phyloP scores from a whole-genome alignment of 2,888 invertebrate genomes.

The Anoncus sp. region DNA sequence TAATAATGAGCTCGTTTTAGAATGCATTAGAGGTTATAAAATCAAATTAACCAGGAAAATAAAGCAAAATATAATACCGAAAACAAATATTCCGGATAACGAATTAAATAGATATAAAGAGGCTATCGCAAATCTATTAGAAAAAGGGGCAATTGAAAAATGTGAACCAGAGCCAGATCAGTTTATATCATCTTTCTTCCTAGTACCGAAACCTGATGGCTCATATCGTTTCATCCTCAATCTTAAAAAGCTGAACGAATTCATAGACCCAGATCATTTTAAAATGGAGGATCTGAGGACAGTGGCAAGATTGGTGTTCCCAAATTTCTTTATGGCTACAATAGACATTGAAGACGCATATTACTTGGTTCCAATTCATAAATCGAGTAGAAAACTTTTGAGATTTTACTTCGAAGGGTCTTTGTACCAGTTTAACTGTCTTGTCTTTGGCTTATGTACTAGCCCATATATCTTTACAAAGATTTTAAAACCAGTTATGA shows the following conservation, averaged over 20 bases:
- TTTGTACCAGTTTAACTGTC: conserved; percentile 66
- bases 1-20: conserved; percentile 36
- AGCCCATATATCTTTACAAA: conserved; percentile 69
- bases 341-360: conserved; percentile 57
- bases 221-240: too few species aligned
- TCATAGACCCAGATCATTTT: conserved; percentile 51
- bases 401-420: conserved; percentile 60
- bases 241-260: conserved; percentile 55
- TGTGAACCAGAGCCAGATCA: conserved; percentile 38
- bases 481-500: conserved; percentile 52
- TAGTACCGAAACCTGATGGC: conserved; percentile 54
- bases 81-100: conserved; percentile 4
- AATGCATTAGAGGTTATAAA: conserved; percentile 41
- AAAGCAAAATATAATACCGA: conserved; percentile 7
- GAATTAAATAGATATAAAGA: conserved; percentile 22
- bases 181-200: conserved; percentile 58
- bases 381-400: conserved; percentile 64
- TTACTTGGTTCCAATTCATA: conserved; percentile 60
- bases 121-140: conserved; percentile 37
- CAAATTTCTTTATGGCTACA: conserved; percentile 35
- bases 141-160: conserved; percentile 45
- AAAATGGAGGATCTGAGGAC: conserved; percentile 58
- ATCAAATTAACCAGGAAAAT: conserved; percentile 24
- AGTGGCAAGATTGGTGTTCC: conserved; percentile 42
- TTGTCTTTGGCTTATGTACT: conserved; percentile 68